A percentile compares a stretch with the other conserved stretches of the same genome.
Conservation (phyloP, 2,888 invertebrate species). For the Noctua janthina region DNA sequence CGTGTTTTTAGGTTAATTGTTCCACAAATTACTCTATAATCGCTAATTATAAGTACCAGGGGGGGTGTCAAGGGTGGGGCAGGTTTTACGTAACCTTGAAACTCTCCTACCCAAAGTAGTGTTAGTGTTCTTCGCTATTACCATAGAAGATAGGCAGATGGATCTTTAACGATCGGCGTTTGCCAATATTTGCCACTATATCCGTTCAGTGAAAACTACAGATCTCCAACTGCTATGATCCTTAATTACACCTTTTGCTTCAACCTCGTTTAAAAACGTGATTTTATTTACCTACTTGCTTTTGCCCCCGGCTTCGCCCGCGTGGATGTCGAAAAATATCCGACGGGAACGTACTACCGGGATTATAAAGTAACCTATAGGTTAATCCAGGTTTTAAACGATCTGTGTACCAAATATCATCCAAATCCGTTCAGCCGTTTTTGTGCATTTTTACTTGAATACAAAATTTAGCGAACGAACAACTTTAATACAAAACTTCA, state of each 20-base stretch:
- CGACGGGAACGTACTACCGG: too few relatives aligned
- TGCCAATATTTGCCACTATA: neutral
- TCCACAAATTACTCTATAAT: conserved; percentile 31
- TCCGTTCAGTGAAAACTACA: neutral
- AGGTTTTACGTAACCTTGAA: conserved; percentile 44
- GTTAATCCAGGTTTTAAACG: too few relatives aligned
- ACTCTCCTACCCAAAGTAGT: conserved; percentile 3
- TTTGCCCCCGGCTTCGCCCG: too few relatives aligned
- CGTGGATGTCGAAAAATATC: too few relatives aligned
- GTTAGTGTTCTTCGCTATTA: too few relatives aligned
- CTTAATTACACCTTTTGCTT: neutral
- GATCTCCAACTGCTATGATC: neutral
- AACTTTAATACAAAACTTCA: too few relatives aligned
- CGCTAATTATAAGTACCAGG: conserved; percentile 30
- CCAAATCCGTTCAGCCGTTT: too few relatives aligned
- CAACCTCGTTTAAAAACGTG: neutral
- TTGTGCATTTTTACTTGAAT: too few relatives aligned
- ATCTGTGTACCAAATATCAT: too few relatives aligned
- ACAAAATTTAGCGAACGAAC: too few relatives aligned
- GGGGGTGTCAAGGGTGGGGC: conserved; percentile 47
- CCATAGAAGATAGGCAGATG: neutral
- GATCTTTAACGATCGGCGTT: neutral
- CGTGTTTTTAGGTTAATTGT: conserved; percentile 38
- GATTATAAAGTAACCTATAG: too few relatives aligned
- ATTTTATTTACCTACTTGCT: too few relatives aligned